Percentiles rank a stretch among this genome's conserved stretches.
phyloP scores from a whole-genome alignment of 1,140 invertebrate species.

The Episyrphus balteatus region DNA sequence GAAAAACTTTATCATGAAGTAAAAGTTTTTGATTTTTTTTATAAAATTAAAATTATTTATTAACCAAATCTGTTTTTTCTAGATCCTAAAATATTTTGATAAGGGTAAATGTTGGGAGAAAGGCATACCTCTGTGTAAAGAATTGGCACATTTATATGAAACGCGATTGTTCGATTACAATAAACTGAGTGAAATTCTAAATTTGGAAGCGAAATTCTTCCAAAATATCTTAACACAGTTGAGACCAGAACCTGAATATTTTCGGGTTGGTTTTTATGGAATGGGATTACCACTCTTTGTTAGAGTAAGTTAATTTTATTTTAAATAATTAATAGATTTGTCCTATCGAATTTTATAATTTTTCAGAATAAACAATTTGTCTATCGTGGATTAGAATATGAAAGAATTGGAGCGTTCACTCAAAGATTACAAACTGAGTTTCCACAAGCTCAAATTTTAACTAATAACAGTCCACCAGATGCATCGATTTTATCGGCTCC shows the following conservation, averaged over 20 bases:
- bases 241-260: constrained; percentile 89
- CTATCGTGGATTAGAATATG: constrained; percentile 91
- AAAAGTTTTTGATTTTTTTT: neutral
- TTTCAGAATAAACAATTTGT: constrained; percentile 90
- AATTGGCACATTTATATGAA: constrained; percentile 82
- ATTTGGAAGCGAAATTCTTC: constrained; percentile 78
- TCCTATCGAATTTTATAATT: constrained; percentile 7
- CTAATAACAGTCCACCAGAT: constrained; percentile 82
- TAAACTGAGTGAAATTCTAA: constrained; percentile 72
- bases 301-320: constrained; percentile 51
- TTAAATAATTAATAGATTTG: neutral
- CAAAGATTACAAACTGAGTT: constrained; percentile 88
- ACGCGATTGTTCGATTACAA: constrained; percentile 81
- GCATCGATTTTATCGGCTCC: constrained; percentile 73
- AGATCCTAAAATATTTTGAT: constrained; percentile 87
- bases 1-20: constrained; percentile 78
- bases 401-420: constrained; percentile 88
- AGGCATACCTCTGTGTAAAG: constrained; percentile 85
- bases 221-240: constrained; percentile 82
- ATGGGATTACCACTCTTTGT: constrained; percentile 88
- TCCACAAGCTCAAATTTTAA: constrained; percentile 79
- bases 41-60: neutral
- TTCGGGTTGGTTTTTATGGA: constrained; percentile 93
- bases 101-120: constrained; percentile 96
- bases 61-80: neutral